phyloP scores from a whole-genome alignment of 2,888 invertebrate species.

The Acrocyrtus sp. region DNA sequence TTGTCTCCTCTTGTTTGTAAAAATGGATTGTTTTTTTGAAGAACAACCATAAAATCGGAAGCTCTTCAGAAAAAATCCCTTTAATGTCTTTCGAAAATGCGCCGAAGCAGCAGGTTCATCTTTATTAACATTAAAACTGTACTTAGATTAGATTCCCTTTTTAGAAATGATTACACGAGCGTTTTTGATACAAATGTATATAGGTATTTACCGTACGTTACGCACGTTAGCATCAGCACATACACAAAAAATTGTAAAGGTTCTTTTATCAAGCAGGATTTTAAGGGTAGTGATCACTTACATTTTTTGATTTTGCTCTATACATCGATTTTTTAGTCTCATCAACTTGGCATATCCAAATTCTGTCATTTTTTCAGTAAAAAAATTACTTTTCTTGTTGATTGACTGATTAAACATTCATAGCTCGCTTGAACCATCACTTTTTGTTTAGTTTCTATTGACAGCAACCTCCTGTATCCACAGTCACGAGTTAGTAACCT shows the following conservation, averaged over 20 bases:
- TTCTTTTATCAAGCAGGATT: background rate
- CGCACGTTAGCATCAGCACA: no score
- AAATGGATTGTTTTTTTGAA: conserved; percentile 8
- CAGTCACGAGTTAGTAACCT: no score
- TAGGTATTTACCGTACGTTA: background rate
- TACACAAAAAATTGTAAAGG: background rate
- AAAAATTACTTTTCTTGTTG: background rate
- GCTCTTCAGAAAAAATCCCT: conserved; percentile 48
- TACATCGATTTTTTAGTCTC: background rate
- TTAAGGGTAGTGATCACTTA: background rate
- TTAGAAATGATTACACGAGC: conserved; percentile 7
- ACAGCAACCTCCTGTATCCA: no score
- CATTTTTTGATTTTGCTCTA: background rate
- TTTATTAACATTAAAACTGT: background rate
- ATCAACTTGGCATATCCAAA: background rate
- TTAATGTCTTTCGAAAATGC: conserved; percentile 53
- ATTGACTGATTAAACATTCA: background rate
- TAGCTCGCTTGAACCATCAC: background rate
- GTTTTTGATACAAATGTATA: background rate
- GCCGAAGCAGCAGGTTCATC: conserved; percentile 52
- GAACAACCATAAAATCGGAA: conserved; percentile 41
- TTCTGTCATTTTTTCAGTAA: background rate
- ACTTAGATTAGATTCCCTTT: no score
- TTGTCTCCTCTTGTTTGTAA: background rate
- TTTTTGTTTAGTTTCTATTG: no score